These are phyloP conservation scores for Australoheros scitulus DNA, from an alignment of 2,113 vertebrate species.

Conservation along the genomic window DNA sequence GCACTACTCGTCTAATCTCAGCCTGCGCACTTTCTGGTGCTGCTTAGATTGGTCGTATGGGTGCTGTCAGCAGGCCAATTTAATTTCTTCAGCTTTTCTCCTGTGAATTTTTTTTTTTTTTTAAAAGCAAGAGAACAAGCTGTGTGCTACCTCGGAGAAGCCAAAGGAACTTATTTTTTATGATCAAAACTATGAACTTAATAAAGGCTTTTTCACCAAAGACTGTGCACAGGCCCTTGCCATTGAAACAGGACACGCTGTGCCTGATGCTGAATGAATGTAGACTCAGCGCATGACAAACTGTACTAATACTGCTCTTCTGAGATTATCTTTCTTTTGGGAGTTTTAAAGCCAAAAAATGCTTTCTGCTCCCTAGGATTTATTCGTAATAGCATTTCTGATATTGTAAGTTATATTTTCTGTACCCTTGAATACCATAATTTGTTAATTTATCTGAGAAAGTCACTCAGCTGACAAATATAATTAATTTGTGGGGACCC, in stretches of 20 bases:
- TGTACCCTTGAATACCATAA: neutral
- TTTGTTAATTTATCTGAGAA: constrained; percentile 4
- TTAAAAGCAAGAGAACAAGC: constrained; percentile 23
- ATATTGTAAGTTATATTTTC: neutral
- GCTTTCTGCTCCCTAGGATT: constrained; percentile 29
- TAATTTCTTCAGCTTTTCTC: constrained; percentile 49
- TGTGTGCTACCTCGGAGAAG: constrained; percentile 18
- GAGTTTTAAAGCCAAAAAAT: constrained; percentile 29
- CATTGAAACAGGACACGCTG: constrained; percentile 13
- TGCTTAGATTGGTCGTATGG: constrained; percentile 36
- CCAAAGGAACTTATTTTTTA: constrained; percentile 10
- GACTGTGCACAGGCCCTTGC: neutral
- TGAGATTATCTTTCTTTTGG: constrained; percentile 53
- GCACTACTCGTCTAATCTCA: constrained; percentile 48
- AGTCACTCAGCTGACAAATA: neutral
- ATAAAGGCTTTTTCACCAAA: constrained; percentile 20
- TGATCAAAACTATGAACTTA: constrained; percentile 3
- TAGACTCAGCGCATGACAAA: constrained; percentile 6
- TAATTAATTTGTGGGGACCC: constrained; percentile 3
- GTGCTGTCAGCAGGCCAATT: constrained; percentile 50
- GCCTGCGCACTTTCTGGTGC: constrained; percentile 25
- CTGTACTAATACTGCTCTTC: constrained; percentile 42
- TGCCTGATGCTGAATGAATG: constrained; percentile 8
- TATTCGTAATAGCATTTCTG: constrained; percentile 6
- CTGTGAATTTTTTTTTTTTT: constrained; percentile 12